Percentiles rank a stretch among this genome's conserved stretches.
Conservation (phyloP, 2,888 invertebrate genomes). For the Steromphala cineraria region DNA sequence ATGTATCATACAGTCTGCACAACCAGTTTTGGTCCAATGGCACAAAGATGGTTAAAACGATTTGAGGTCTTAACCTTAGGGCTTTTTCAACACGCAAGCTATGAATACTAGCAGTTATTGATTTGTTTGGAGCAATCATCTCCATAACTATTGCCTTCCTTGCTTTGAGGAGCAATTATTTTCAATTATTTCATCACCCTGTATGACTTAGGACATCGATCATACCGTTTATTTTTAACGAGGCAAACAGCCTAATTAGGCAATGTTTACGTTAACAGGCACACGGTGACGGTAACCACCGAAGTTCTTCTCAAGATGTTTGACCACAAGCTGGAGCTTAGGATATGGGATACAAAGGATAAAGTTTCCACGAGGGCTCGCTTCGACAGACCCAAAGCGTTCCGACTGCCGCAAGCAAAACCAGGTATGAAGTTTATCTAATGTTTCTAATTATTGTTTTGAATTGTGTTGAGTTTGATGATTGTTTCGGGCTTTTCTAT, state of each 20-base stretch:
- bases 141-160: background rate
- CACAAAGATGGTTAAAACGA: no score
- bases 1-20: no score
- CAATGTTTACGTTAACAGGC: slow-evolving; percentile 54
- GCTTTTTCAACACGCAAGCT: background rate
- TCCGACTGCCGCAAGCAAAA: slow-evolving; percentile 67
- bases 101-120: slow-evolving; percentile 1
- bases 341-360: slow-evolving; percentile 74
- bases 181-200: slow-evolving; percentile 17
- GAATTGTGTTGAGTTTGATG: background rate
- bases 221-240: background rate
- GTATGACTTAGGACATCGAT: background rate
- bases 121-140: background rate
- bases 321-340: slow-evolving; percentile 68
- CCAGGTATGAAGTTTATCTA: slow-evolving; percentile 52
- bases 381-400: slow-evolving; percentile 72
- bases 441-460: background rate
- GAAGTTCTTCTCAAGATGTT: slow-evolving; percentile 69
- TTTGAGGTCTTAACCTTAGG: no score
- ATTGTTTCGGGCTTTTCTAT: no score
- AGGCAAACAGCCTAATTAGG: slow-evolving; percentile 1
- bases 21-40: no score
- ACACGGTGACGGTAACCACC: slow-evolving; percentile 69
- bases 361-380: slow-evolving; percentile 70
- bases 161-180: background rate